Conservation (phyloP, 2,797 vertebrate genomes). For the Typhlichthys subterraneus region DNA sequence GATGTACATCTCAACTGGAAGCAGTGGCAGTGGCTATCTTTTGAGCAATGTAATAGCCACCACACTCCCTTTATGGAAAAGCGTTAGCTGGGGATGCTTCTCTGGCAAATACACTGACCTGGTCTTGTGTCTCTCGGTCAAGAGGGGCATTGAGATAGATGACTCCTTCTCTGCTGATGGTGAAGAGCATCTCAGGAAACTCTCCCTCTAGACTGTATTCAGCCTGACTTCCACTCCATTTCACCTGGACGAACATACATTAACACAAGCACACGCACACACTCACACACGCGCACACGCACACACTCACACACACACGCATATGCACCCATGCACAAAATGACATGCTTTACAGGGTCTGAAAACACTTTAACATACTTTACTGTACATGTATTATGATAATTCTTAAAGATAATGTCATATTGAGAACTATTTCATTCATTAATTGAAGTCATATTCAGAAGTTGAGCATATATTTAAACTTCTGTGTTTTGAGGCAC, state of each 20-base stretch:
- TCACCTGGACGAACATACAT: slow-evolving; percentile 69
- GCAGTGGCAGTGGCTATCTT: too few species aligned
- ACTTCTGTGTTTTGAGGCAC: too few species aligned
- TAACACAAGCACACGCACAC: slow-evolving; percentile 6
- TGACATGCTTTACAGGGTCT: neutral
- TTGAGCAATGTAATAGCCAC: too few species aligned
- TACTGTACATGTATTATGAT: too few species aligned
- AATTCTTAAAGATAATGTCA: too few species aligned
- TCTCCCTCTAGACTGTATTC: slow-evolving; percentile 79
- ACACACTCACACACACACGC: slow-evolving; percentile 16
- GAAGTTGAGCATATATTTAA: too few species aligned
- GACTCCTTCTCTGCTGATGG: slow-evolving; percentile 74
- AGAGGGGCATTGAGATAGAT: slow-evolving; percentile 78
- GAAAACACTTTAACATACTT: neutral
- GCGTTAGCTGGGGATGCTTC: too few species aligned
- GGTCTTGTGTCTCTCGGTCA: slow-evolving; percentile 83
- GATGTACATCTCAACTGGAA: too few species aligned
- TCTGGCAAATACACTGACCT: slow-evolving; percentile 64
- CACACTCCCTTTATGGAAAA: too few species aligned
- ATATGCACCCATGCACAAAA: slow-evolving; percentile 11
- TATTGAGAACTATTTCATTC: too few species aligned
- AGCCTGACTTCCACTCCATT: slow-evolving; percentile 78
- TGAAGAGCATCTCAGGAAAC: slow-evolving; percentile 80
- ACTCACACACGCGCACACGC: slow-evolving; percentile 9
- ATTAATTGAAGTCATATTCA: too few species aligned